phyloP scores from a whole-genome alignment of 2,113 vertebrate genomes.

The Pomatostomus ruficeps region DNA sequence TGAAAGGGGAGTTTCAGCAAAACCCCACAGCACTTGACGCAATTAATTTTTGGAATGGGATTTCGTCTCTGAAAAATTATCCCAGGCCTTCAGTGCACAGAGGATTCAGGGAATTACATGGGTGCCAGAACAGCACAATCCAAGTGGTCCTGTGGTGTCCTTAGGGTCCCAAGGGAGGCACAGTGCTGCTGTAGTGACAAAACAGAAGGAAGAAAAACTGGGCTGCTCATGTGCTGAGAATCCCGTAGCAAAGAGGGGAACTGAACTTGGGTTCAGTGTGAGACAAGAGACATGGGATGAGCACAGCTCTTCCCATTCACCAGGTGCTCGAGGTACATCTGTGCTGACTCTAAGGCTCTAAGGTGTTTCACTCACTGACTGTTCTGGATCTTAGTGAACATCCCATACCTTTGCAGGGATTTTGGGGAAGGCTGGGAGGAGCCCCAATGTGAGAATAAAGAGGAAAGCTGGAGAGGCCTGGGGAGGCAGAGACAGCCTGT shows the following conservation, averaged over 20 bases:
- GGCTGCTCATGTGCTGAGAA: neutral
- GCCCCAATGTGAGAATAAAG: neutral
- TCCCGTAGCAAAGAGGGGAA: neutral
- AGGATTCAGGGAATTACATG: neutral
- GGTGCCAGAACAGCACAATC: neutral
- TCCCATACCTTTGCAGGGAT: neutral
- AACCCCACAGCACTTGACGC: neutral
- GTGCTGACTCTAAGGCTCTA: neutral
- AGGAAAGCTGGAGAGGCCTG: neutral
- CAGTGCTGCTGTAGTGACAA: accelerated
- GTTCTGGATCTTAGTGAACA: neutral
- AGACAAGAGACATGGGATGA: neutral
- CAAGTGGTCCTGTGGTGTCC: neutral
- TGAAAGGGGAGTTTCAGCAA: neutral
- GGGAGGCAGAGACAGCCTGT: neutral
- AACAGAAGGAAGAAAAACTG: neutral
- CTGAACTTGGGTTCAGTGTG: neutral
- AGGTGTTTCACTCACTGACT: neutral
- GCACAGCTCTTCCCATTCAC: neutral
- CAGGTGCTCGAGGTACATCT: accelerated
- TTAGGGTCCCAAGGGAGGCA: neutral
- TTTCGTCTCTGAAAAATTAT: neutral
- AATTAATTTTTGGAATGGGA: neutral
- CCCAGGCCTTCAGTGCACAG: neutral
- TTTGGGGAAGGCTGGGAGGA: neutral